These are phyloP conservation scores for Beris morrisii DNA, from an alignment of 2,888 invertebrate genomes.

Conservation along the genomic window DNA sequence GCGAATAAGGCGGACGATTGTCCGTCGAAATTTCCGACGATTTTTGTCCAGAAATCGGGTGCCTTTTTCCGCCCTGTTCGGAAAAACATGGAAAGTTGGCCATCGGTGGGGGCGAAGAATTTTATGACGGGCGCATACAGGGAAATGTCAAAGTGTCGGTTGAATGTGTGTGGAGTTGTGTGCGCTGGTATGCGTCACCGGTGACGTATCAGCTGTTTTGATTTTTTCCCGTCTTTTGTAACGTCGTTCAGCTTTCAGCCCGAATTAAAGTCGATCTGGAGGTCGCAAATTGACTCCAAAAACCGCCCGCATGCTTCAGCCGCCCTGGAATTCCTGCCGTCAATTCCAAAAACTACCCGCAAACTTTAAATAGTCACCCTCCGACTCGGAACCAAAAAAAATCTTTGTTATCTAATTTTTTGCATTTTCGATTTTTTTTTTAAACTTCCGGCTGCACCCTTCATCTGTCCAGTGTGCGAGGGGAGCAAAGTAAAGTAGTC, in stretches of 20 bases:
- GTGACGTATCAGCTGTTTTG: constrained; percentile 44
- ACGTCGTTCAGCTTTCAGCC: background rate
- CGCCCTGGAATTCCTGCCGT: too few species aligned
- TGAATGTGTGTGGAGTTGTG: constrained; percentile 17
- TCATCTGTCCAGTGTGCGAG: too few species aligned
- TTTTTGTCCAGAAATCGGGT: background rate
- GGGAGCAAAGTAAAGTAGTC: too few species aligned
- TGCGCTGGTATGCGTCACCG: constrained; percentile 43
- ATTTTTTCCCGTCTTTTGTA: constrained; percentile 35
- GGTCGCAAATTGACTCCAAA: too few species aligned
- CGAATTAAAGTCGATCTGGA: constrained; percentile 9
- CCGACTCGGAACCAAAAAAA: background rate
- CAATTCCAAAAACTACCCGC: too few species aligned
- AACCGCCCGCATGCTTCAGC: too few species aligned
- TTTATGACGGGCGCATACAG: background rate
- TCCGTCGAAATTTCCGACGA: background rate
- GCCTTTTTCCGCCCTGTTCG: background rate
- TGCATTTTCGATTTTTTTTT: constrained; percentile 1
- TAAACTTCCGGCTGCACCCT: too few species aligned
- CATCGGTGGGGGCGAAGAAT: constrained; percentile 1
- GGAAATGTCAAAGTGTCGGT: constrained; percentile 19
- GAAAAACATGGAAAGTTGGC: constrained; percentile 27
- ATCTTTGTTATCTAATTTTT: constrained; percentile 38
- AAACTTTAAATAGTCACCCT: too few species aligned
- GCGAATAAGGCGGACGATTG: background rate